Conservation (phyloP, 2,113 vertebrate genomes). For the Turnix velox region DNA sequence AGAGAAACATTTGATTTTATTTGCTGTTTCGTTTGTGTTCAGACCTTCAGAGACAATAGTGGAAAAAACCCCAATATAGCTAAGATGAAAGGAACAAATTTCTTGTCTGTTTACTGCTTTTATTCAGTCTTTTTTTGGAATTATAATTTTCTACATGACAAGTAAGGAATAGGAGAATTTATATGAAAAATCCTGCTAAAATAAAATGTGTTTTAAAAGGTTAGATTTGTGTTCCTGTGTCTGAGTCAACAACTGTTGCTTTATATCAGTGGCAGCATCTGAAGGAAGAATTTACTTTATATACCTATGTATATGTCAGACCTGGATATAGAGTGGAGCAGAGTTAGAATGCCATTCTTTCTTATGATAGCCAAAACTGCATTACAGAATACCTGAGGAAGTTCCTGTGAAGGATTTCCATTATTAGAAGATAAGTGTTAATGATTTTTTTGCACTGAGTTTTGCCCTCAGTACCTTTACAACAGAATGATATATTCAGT, state of each 20-base stretch:
- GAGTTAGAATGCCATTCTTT: fast-evolving
- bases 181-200: background rate
- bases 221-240: background rate
- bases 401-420: background rate
- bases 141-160: background rate
- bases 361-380: background rate
- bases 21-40: background rate
- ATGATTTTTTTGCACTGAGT: background rate
- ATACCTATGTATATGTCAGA: background rate
- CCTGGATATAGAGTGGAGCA: background rate
- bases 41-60: background rate
- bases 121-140: background rate
- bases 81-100: background rate
- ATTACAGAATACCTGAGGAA: background rate
- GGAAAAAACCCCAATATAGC: background rate
- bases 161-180: background rate
- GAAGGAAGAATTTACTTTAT: background rate
- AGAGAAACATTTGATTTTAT: background rate
- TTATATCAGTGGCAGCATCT: background rate
- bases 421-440: background rate
- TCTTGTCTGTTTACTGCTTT: background rate
- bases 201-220: background rate
- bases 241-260: background rate
- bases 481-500: background rate
- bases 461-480: background rate